Conservation (phyloP, 2,113 vertebrate genomes). For the Tinamus guttatus region DNA sequence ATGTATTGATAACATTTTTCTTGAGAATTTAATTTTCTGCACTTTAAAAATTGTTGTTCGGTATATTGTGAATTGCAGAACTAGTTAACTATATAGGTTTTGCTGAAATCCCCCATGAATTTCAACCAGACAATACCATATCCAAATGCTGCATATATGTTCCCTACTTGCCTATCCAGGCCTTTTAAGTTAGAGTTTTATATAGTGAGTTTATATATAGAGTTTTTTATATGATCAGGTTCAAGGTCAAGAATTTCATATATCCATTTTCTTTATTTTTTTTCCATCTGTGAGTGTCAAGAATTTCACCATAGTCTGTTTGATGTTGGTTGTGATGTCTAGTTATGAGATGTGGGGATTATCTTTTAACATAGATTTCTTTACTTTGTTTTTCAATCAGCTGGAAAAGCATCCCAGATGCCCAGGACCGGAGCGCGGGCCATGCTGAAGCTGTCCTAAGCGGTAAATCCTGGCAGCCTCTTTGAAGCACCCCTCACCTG, state of each 20-base stretch:
- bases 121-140: background rate
- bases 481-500: background rate
- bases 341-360: background rate
- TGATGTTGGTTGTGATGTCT: background rate
- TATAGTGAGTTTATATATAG: background rate
- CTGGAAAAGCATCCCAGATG: background rate
- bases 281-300: background rate
- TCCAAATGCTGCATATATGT: background rate
- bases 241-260: background rate
- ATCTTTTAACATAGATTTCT: background rate
- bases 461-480: background rate
- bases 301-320: background rate
- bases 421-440: too few species aligned
- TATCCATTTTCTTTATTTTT: background rate
- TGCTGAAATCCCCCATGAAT: background rate
- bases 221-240: background rate
- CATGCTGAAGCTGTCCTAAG: background rate
- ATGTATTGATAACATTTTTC: background rate
- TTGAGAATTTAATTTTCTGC: background rate
- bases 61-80: background rate
- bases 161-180: background rate
- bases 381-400: background rate
- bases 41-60: background rate
- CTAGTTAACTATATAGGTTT: background rate
- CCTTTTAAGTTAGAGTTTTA: background rate